Percentiles rank a stretch among this genome's conserved stretches.
Evolutionary conservation across 2,888 invertebrate genomes (phyloP).

Genomic region (Tipula lateralis): DNA sequence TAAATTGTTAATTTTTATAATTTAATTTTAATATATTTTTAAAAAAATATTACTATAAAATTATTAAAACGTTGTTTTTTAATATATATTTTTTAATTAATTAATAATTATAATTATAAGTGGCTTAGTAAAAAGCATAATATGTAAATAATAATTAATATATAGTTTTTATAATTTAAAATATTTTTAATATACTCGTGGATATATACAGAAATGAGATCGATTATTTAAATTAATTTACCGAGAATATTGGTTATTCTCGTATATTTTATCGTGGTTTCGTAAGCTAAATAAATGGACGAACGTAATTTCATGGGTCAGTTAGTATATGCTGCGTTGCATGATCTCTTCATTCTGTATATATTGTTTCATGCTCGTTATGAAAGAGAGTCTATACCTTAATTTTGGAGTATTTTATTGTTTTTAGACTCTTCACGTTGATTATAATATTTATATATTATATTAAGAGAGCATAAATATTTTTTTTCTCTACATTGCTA

Average conservation of each 20-base stretch:
- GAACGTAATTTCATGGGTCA: slow-evolving; percentile 3
- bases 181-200: neutral
- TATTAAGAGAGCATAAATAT: neutral
- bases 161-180: neutral
- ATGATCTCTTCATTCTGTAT: neutral
- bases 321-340: neutral
- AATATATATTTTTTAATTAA: neutral
- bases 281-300: slow-evolving; percentile 11
- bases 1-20: slow-evolving; percentile 24
- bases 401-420: neutral
- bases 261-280: neutral
- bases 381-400: neutral
- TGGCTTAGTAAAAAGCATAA: slow-evolving; percentile 19
- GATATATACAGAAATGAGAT: neutral
- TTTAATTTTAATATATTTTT: slow-evolving; percentile 7
- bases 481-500: neutral
- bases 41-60: slow-evolving; percentile 24
- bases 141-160: slow-evolving; percentile 6
- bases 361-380: neutral
- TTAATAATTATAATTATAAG: neutral
- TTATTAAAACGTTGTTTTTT: slow-evolving; percentile 3
- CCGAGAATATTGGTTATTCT: neutral
- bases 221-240: neutral
- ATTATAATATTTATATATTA: too few species aligned
- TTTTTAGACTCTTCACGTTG: neutral